A percentile compares a stretch with the other conserved stretches of the same genome.
These are phyloP conservation scores for Drosophila watanabei DNA, from an alignment of 1,140 invertebrate genomes.

Conservation along the genomic window DNA sequence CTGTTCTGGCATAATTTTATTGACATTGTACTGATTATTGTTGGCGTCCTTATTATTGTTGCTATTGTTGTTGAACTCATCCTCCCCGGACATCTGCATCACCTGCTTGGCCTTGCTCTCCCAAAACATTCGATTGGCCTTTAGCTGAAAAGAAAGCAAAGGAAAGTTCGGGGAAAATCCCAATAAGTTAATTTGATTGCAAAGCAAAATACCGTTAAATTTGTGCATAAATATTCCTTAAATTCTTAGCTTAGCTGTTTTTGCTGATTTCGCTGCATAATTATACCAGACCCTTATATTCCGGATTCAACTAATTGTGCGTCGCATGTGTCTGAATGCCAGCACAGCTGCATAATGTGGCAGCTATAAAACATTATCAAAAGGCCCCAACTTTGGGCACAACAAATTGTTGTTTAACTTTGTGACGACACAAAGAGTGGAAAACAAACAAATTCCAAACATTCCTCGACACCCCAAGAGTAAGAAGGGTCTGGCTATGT, in stretches of 20 bases:
- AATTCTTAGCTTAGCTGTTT: slow-evolving; percentile 4
- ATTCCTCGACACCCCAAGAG: neutral
- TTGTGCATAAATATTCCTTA: neutral
- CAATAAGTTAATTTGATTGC: neutral
- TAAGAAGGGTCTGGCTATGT: neutral
- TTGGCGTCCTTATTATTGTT: slow-evolving; percentile 44
- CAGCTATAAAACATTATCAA: slow-evolving; percentile 26
- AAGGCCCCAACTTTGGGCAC: slow-evolving; percentile 37
- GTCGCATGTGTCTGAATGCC: slow-evolving; percentile 17
- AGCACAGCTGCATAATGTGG: slow-evolving; percentile 21
- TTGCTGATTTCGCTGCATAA: slow-evolving; percentile 22
- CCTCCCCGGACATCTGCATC: slow-evolving; percentile 77
- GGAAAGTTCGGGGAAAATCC: neutral
- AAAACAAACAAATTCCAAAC: slow-evolving; percentile 6
- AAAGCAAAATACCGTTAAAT: slow-evolving; percentile 5
- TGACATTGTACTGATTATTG: slow-evolving; percentile 62
- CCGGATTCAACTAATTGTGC: slow-evolving; percentile 12
- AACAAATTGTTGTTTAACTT: slow-evolving; percentile 39
- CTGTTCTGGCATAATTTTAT: slow-evolving; percentile 64
- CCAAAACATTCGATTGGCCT: slow-evolving; percentile 87
- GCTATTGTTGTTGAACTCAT: slow-evolving; percentile 46
- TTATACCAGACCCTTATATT: slow-evolving; percentile 24
- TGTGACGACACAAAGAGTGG: slow-evolving; percentile 19
- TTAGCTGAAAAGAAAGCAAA: slow-evolving; percentile 82
- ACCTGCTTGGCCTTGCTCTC: slow-evolving; percentile 87